These are phyloP conservation scores for Planococcus citri DNA, from an alignment of 1,140 invertebrate species.

Conservation along the genomic window DNA sequence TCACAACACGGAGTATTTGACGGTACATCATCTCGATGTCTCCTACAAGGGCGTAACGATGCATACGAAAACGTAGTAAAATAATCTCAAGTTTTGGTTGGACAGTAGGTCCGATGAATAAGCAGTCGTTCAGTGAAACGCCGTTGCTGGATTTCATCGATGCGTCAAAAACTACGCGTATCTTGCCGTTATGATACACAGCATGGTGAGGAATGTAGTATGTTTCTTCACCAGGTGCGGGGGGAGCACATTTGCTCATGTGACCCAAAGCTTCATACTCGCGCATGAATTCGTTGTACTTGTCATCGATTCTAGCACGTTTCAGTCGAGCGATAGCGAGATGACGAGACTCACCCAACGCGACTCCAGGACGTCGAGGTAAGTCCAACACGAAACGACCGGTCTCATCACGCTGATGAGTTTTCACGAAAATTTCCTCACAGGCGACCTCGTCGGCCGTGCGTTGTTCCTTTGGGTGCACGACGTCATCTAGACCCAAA, in stretches of 20 bases:
- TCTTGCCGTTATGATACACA: conserved; percentile 28
- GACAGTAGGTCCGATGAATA: conserved; percentile 31
- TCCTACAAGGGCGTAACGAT: conserved; percentile 30
- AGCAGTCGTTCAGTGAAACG: conserved; percentile 33
- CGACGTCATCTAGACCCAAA: too few species aligned
- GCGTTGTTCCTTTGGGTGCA: too few species aligned
- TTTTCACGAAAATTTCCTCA: too few species aligned
- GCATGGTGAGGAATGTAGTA: conserved; percentile 20
- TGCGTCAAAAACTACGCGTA: conserved; percentile 33
- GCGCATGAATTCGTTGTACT: conserved; percentile 30
- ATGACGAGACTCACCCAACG: too few species aligned
- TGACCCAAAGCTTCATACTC: conserved; percentile 29
- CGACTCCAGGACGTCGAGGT: background rate
- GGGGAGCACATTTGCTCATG: conserved; percentile 30
- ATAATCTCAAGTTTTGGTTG: conserved; percentile 31
- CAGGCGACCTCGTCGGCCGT: too few species aligned
- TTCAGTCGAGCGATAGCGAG: too few species aligned
- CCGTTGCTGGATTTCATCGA: conserved; percentile 29
- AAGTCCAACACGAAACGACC: too few species aligned
- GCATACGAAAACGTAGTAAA: conserved; percentile 35
- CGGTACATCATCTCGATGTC: conserved; percentile 37
- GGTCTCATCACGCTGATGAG: too few species aligned
- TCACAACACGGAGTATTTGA: conserved; percentile 32
- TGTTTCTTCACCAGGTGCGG: background rate
- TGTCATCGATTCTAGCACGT: background rate